These are phyloP conservation scores for Dipodomys ordii DNA, from an alignment of 2,113 vertebrate species.

Conservation along the genomic window DNA sequence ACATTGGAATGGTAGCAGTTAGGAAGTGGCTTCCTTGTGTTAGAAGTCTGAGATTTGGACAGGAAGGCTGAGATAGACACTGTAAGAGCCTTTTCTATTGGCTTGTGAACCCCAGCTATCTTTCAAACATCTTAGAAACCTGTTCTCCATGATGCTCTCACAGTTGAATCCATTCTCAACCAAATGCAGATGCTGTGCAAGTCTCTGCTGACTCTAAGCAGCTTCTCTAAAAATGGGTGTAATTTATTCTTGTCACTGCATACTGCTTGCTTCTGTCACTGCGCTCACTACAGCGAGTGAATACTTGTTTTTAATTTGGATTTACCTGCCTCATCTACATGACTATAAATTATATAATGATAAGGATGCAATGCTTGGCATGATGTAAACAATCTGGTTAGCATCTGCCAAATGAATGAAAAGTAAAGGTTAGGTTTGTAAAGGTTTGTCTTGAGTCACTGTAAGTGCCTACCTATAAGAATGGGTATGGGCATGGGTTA, in stretches of 20 bases:
- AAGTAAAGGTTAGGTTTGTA: conserved; percentile 26
- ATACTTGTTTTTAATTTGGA: background rate
- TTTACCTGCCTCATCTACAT: background rate
- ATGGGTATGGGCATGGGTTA: background rate
- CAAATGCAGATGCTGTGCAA: background rate
- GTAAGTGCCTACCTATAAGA: background rate
- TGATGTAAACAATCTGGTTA: background rate
- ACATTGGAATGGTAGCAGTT: background rate
- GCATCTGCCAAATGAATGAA: background rate
- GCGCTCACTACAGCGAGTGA: background rate
- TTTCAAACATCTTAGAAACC: background rate
- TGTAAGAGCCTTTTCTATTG: background rate
- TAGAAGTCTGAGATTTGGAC: background rate
- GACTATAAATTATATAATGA: background rate
- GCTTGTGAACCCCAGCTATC: background rate
- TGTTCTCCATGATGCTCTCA: background rate
- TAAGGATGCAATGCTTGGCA: background rate
- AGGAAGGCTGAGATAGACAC: background rate
- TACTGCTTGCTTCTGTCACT: background rate
- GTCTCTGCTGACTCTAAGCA: background rate
- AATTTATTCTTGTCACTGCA: background rate
- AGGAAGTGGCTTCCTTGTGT: background rate
- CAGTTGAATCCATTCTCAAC: background rate
- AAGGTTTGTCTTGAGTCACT: background rate
- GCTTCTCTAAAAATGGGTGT: background rate